phyloP scores from a whole-genome alignment of 2,888 invertebrate genomes.

The Melanostoma scalare region DNA sequence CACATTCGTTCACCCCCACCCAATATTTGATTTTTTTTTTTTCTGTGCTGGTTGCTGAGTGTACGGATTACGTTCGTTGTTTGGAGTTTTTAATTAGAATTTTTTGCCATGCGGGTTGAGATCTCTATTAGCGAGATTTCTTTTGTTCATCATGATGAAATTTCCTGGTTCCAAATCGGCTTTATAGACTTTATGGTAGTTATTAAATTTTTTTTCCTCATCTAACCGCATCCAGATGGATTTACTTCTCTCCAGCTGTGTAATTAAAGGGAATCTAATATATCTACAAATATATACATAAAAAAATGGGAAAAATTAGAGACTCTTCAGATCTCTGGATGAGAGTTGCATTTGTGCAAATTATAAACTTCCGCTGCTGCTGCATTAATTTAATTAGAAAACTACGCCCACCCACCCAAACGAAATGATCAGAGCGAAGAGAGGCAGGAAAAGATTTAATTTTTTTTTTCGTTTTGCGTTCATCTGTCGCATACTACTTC shows the following conservation, averaged over 20 bases:
- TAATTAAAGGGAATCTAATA: slow-evolving; percentile 60
- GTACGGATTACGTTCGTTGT: slow-evolving; percentile 42
- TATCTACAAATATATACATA: background rate
- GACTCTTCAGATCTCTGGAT: slow-evolving; percentile 1
- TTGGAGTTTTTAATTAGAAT: slow-evolving; percentile 48
- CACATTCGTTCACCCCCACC: background rate
- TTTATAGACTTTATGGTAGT: slow-evolving; percentile 53
- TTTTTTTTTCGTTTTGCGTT: background rate
- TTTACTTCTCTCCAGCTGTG: slow-evolving; percentile 8
- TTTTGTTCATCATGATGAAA: slow-evolving; percentile 48
- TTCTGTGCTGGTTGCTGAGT: background rate
- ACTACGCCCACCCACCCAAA: slow-evolving; percentile 36
- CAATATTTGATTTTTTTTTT: background rate
- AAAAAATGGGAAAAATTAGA: slow-evolving; percentile 20
- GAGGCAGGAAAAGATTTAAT: slow-evolving; percentile 22
- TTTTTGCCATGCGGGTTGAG: slow-evolving; percentile 20
- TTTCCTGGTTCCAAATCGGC: slow-evolving; percentile 46
- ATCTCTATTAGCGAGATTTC: slow-evolving; percentile 52
- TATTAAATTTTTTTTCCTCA: slow-evolving; percentile 29
- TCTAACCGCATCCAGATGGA: slow-evolving; percentile 15
- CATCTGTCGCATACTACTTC: slow-evolving; percentile 36
- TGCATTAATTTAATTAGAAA: slow-evolving; percentile 65
- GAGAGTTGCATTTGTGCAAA: slow-evolving; percentile 45
- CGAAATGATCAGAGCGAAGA: background rate
- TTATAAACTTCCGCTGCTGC: slow-evolving; percentile 58